Conservation (phyloP, 2,113 vertebrate species). For the Edolisoma coerulescens region DNA sequence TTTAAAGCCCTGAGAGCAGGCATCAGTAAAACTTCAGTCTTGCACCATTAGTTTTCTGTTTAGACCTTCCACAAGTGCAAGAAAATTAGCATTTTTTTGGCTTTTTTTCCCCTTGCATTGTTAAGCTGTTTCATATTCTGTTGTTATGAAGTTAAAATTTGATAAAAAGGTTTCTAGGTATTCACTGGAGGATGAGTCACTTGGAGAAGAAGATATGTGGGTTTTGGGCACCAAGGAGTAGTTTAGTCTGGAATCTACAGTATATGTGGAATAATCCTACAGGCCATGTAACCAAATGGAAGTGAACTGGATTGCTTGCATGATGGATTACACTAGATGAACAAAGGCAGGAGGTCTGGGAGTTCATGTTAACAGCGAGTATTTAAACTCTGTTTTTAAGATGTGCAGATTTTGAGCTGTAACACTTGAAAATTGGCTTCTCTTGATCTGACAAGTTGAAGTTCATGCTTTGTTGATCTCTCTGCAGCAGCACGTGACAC, state of each 20-base stretch:
- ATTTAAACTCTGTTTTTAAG: slow-evolving; percentile 3
- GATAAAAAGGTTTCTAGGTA: neutral
- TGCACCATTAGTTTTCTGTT: slow-evolving; percentile 7
- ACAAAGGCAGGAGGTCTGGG: neutral
- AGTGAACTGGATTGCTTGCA: neutral
- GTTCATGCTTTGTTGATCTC: slow-evolving; percentile 32
- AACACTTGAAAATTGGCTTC: slow-evolving; percentile 20
- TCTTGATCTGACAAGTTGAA: slow-evolving; percentile 13
- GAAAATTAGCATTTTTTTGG: neutral
- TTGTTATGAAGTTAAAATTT: slow-evolving; percentile 2
- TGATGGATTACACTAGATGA: neutral
- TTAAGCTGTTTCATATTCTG: neutral
- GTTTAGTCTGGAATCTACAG: neutral
- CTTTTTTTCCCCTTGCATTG: neutral
- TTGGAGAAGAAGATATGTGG: neutral
- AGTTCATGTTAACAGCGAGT: neutral
- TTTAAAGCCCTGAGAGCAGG: slow-evolving; percentile 20
- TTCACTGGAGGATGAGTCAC: neutral
- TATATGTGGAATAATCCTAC: neutral
- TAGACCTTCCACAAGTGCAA: slow-evolving; percentile 12
- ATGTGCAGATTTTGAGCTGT: neutral
- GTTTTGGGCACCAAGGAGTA: neutral
- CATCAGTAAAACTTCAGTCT: slow-evolving; percentile 32
- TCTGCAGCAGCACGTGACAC: neutral
- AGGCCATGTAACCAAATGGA: neutral